Evolutionary conservation across 2,888 invertebrate genomes (phyloP).

Genomic region (Erebia aethiops): DNA sequence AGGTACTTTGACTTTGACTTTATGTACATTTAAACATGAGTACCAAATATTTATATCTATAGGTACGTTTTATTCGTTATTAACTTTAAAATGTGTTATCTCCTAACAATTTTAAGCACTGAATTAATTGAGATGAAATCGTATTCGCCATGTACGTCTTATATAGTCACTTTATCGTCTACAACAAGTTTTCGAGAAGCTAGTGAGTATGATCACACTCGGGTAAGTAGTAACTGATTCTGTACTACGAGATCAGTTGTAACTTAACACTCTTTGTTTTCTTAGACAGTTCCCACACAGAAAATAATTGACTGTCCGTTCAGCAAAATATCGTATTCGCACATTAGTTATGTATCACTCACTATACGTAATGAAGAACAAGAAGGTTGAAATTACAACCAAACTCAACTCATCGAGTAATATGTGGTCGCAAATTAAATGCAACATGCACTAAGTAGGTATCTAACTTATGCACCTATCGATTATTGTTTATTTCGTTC

Average conservation of each 20-base stretch:
- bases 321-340: conserved; percentile 70
- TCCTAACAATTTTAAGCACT: too few relatives aligned
- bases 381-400: conserved; percentile 28
- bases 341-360: conserved; percentile 42
- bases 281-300: conserved; percentile 78
- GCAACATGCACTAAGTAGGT: too few relatives aligned
- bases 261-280: conserved; percentile 79
- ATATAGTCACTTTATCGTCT: background rate
- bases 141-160: too few relatives aligned
- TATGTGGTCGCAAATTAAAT: background rate
- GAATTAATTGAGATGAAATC: too few relatives aligned
- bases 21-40: too few relatives aligned
- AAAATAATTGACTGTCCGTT: conserved; percentile 77
- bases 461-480: too few relatives aligned
- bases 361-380: conserved; percentile 32
- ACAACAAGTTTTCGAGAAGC: conserved; percentile 22
- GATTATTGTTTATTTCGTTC: too few relatives aligned
- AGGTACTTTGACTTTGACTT: too few relatives aligned
- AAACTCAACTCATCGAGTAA: background rate
- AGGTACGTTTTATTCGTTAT: too few relatives aligned
- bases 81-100: too few relatives aligned
- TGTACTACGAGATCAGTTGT: conserved; percentile 67
- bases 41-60: too few relatives aligned
- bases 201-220: conserved; percentile 41
- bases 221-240: conserved; percentile 54